Base-by-base conservation (phyloP, 2,888 invertebrate genomes). In the Hemicrepidius hirtus region DNA sequence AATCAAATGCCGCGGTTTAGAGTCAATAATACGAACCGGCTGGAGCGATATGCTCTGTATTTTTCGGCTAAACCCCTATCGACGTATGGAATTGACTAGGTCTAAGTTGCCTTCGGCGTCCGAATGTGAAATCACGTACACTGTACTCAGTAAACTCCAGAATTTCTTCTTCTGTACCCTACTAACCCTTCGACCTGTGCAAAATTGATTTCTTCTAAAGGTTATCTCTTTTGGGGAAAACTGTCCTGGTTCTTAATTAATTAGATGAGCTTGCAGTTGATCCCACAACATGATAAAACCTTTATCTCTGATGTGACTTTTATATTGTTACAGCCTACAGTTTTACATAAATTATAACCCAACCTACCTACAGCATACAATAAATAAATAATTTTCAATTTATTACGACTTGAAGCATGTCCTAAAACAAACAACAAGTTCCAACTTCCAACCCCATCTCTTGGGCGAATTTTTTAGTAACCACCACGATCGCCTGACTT, bases 1-100 rank as follows among this genome's bases (percentile, higher is more conserved):
- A 72, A 72, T 72, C 72, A 72, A 72, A 67, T 57, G 40, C 59
- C 40, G 60, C 62, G 67, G 72, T 72, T 72, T 68, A 68, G 68
- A 72, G 72, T 72, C 72, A 72, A 72, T 72, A 72, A 72, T 63
- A 59, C 44, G 65, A 70, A 46, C 63, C 13, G 68, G 50, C 60
- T 60, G 44, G 64, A 32, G 41, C 64, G 70, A 70, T 67, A 67
- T 65, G 70, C 59, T 65, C 57, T 40, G 65, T 64, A 70, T 70
- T 70, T 69, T 68, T 41, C 40, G 64, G 44, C 57, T 64, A 70
- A 70, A 59, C 53, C 64, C 64, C 62, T 55, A 64, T 70, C 65
- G 70, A 65, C 63, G 69, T 63, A 60, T 46, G 63, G 68, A 62
- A 68, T 62, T 49, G 62, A 62, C 70, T 64, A 55, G 66, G 65